Evolutionary conservation across 2,113 vertebrate genomes (phyloP), one percentile per base, ranked within the genome.

Genomic region (Catharus fuscescens): DNA sequence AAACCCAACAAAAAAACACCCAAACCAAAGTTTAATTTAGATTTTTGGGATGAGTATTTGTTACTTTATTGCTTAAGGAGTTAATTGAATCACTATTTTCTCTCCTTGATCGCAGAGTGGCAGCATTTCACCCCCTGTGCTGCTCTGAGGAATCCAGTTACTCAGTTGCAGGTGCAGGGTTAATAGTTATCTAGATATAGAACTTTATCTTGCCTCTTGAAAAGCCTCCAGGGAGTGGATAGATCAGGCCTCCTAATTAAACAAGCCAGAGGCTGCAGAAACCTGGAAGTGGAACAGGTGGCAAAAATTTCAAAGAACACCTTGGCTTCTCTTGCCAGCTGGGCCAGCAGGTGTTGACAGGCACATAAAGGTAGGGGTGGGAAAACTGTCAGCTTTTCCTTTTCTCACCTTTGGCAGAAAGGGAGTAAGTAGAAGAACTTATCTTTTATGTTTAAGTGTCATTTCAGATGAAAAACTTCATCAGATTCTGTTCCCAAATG

Each of bases 171-270:
- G 71, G 56, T 91, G 60, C 61, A 77, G 66, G 70, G 57, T 90
- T 97, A 92, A 93, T 81, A 64, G 91, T 91, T 96, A 91, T 32
- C 92, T 84, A 88, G 86, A 64, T 18, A 8, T 0, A 32, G 53
- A 64, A 70, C 80, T 92, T 86, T 91, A 79, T 87, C 84, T 91
- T 42, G 18, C 38, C 64, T 69, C 70, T 78, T 69, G 45, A 48
- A 81, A 95, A 91, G 65, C 62, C 59, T 80, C 38, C 25, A 14
- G 54, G 85, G 73, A 89, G 59, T 5, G 32, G 59, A 52, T 82
- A 59, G 70, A 73, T 47, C 47, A n/a, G 81, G 44, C 59, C 34
- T 87, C 42, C 71, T 77, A 66, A 85, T 70, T 54, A 79, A 91
- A 89, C 70, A 79, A 79, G 34, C 29, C 24, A 13, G 74, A 79